Evolutionary conservation across 2,797 vertebrate genomes (phyloP), one percentile per base, ranked within the genome.

Genomic region (Spinus pinus): DNA sequence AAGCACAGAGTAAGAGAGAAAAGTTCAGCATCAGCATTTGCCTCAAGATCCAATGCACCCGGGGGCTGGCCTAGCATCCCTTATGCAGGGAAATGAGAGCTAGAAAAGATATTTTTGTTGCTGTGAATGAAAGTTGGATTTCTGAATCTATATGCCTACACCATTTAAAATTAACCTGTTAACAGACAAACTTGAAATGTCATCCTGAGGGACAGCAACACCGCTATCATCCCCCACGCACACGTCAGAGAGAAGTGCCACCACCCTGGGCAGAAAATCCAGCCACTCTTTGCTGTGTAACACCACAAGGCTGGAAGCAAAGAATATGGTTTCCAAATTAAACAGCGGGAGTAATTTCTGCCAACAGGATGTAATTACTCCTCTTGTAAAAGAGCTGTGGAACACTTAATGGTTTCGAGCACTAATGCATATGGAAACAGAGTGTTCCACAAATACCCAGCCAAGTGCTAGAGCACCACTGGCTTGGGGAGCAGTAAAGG

Each of bases 251-350:
- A 49, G 28, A 79, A 77, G 58, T 39, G 70, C 42, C 60, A 51
- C 51, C 54, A 81, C 31, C 11, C 18, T 21, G 56, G 35, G 30
- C 44, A 86, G 88, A 90, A 91, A 93, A 86, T 31, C 39, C 31
- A 75, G 70, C 46, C 62, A 66, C 75, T 56, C 39, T 62, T 62
- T 84, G 41, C 41, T 60, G 25, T 31, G 42, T 46, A 90, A 73
- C 47, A 64, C 42, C 27, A n/a, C 39, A 44, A 81, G 44, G 74
- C 62, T 91, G 67, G 93, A 92, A 94, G 82, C n/a, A 67, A 94
- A 94, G 88, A 94, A 77, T 41, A 94, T 31, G 50, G 66, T 90
- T 95, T 96, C 93, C 85, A 93, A 85, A 96, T 96, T 86, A 94
- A 94, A 81, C 83, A 86, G 80, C 1, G 0, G 80, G 77, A 94